Evolutionary conservation across 2,113 vertebrate species (phyloP).

Genomic region (Cinclus cinclus): DNA sequence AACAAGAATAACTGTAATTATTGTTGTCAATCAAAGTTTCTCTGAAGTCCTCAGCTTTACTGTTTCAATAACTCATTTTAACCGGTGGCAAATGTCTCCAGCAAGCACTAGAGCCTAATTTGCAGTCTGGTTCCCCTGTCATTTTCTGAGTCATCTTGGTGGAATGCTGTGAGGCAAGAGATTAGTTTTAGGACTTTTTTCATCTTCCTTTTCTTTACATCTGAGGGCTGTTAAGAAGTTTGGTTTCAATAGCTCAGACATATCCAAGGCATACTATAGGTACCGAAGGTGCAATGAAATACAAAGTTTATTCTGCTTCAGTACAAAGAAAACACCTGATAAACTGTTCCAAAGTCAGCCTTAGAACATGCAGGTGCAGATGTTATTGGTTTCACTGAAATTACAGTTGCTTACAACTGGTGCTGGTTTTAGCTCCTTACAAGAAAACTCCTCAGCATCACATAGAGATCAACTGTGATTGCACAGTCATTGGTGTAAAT

Average conservation of each 20-base stretch:
- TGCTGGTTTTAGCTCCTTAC: background rate
- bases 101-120: constrained; percentile 60
- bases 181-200: constrained; percentile 34
- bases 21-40: constrained; percentile 65
- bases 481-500: background rate
- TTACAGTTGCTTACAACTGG: background rate
- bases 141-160: constrained; percentile 56
- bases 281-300: constrained; percentile 34
- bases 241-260: constrained; percentile 31
- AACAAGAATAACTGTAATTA: constrained; percentile 67
- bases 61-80: constrained; percentile 63
- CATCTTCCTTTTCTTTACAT: constrained; percentile 47
- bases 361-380: constrained; percentile 42
- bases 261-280: background rate
- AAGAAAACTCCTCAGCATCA: background rate
- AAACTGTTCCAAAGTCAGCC: constrained; percentile 25
- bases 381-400: constrained; percentile 43
- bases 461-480: background rate
- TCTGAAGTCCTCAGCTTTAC: constrained; percentile 58
- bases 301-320: constrained; percentile 35
- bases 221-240: constrained; percentile 52
- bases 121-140: constrained; percentile 58
- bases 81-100: constrained; percentile 45
- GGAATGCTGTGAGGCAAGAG: constrained; percentile 49
- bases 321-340: constrained; percentile 41